A percentile compares a stretch with the other conserved stretches of the same genome.
These are phyloP conservation scores for Xylocampa areola DNA, from an alignment of 2,888 invertebrate species.

Conservation along the genomic window DNA sequence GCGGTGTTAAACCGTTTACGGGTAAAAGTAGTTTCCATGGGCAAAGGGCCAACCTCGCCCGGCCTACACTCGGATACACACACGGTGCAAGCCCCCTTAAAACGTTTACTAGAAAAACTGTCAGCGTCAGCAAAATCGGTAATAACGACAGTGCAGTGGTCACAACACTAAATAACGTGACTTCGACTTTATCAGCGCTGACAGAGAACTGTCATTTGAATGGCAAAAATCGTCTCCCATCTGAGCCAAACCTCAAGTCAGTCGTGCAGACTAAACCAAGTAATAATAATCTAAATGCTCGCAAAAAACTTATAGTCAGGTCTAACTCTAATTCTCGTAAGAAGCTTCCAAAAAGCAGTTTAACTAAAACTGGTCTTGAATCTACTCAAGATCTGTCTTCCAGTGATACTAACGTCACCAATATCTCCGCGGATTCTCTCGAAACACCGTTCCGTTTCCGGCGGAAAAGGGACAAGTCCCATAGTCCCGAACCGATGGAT, in stretches of 20 bases:
- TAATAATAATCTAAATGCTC: conserved; percentile 66
- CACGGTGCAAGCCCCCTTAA: conserved; percentile 81
- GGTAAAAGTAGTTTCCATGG: conserved; percentile 83
- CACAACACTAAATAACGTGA: conserved; percentile 76
- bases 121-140: conserved; percentile 67
- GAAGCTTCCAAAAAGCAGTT: conserved; percentile 79
- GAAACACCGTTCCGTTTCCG: conserved; percentile 84
- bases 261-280: conserved; percentile 67
- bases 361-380: conserved; percentile 74
- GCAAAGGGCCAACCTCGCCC: conserved; percentile 83
- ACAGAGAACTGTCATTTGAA: conserved; percentile 87
- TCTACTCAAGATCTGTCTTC: conserved; percentile 84
- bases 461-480: conserved; percentile 84
- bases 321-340: conserved; percentile 84
- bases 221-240: conserved; percentile 81
- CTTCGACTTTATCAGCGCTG: conserved; percentile 81
- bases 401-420: conserved; percentile 86
- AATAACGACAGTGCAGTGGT: conserved; percentile 72
- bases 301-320: conserved; percentile 83
- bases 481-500: conserved; percentile 86
- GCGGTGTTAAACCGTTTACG: conserved; percentile 77
- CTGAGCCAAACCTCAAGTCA: conserved; percentile 81
- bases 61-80: conserved; percentile 77
- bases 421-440: conserved; percentile 84
- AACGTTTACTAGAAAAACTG: conserved; percentile 79